Evolutionary conservation across 2,113 vertebrate genomes (phyloP).

Genomic region (Dicentrarchus labrax): DNA sequence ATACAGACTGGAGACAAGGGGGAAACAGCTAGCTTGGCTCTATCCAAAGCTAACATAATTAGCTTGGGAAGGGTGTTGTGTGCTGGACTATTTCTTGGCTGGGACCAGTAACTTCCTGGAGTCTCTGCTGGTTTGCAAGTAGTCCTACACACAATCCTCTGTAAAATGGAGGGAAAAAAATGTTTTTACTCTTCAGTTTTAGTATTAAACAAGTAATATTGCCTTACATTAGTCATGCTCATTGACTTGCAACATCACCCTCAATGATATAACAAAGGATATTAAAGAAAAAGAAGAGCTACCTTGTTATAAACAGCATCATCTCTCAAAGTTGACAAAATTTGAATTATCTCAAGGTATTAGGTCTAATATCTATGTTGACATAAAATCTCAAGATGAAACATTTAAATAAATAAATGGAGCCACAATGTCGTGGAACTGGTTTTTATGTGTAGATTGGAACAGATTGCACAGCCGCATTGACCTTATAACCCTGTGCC

Average conservation of each 20-base stretch:
- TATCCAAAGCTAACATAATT: background rate
- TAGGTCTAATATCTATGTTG: background rate
- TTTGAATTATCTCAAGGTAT: background rate
- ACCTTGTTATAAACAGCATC: background rate
- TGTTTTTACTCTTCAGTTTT: background rate
- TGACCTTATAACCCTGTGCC: slow-evolving; percentile 5
- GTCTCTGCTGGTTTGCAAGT: background rate
- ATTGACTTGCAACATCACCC: background rate
- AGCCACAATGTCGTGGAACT: background rate
- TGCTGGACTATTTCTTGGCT: background rate
- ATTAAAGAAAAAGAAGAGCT: background rate
- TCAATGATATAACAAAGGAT: background rate
- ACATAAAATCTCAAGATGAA: background rate
- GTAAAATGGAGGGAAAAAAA: background rate
- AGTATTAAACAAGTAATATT: background rate
- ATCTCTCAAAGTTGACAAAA: background rate
- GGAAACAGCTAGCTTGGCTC: background rate
- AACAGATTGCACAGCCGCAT: slow-evolving; percentile 37
- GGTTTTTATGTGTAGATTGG: slow-evolving; percentile 14
- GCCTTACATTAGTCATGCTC: background rate
- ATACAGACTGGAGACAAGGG: background rate
- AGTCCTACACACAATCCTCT: background rate
- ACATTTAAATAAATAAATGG: background rate
- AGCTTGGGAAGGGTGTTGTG: background rate
- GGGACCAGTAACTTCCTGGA: background rate